phyloP scores from a whole-genome alignment of 2,888 invertebrate genomes.

The Gymnocheta viridis region DNA sequence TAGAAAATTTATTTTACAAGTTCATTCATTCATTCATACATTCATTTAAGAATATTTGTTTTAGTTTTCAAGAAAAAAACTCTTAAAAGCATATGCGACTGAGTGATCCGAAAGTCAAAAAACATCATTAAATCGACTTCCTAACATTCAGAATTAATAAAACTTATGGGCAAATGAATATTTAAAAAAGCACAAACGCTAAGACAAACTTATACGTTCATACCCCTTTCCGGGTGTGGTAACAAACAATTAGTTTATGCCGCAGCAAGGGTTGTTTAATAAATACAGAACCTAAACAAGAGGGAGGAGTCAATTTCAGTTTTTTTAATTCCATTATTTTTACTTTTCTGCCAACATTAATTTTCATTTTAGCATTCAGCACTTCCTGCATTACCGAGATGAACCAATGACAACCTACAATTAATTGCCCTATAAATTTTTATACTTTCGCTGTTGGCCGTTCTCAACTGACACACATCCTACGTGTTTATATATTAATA shows the following conservation, averaged over 20 bases:
- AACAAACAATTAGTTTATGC: background rate
- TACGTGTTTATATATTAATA: background rate
- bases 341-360: background rate
- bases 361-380: background rate
- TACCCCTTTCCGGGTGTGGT: background rate
- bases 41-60: too few species aligned
- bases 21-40: too few species aligned
- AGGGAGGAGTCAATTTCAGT: constrained; percentile 28
- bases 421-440: background rate
- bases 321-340: constrained; percentile 29
- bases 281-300: constrained; percentile 15
- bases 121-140: background rate
- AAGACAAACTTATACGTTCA: background rate
- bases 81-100: too few species aligned
- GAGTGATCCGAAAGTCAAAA: too few species aligned
- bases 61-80: too few species aligned
- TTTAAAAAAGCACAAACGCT: background rate
- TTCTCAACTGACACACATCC: constrained; percentile 24
- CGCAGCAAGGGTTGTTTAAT: constrained; percentile 45
- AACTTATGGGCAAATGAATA: background rate
- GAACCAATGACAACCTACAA: constrained; percentile 13
- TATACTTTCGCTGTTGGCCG: background rate
- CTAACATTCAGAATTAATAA: background rate
- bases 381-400: background rate
- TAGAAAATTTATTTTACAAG: too few species aligned